A percentile compares a stretch with the other conserved stretches of the same genome.
Evolutionary conservation across 2,797 vertebrate genomes (phyloP).

Genomic region (Hozukius guyotensis): DNA sequence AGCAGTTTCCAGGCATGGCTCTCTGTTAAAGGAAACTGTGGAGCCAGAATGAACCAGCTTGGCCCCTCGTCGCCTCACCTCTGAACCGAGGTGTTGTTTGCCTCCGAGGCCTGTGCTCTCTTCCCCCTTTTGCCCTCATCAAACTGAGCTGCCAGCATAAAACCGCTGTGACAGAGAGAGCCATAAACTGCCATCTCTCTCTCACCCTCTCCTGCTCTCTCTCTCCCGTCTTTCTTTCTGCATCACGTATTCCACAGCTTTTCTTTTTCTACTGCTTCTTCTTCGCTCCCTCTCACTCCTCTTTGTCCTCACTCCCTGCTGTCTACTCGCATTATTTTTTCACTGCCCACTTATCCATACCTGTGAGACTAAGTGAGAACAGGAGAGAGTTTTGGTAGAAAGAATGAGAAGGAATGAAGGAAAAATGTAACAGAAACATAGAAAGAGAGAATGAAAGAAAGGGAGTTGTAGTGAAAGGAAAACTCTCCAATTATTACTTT

Average conservation of each 20-base stretch:
- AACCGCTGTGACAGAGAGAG: slow-evolving; percentile 38
- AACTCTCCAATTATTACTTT: not conserved
- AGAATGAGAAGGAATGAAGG: not conserved
- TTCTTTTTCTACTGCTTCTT: not conserved
- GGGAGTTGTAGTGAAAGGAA: not conserved
- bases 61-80: slow-evolving; percentile 60
- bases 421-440: not conserved
- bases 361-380: not conserved
- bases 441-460: not conserved
- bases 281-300: not conserved
- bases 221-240: not conserved
- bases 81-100: slow-evolving; percentile 65
- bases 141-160: slow-evolving; percentile 51
- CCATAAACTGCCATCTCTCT: slow-evolving; percentile 23
- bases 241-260: not conserved
- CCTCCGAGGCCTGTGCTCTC: slow-evolving; percentile 43
- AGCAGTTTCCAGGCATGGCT: slow-evolving; percentile 44
- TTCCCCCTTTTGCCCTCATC: slow-evolving; percentile 48
- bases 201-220: slow-evolving; percentile 4
- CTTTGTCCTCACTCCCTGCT: not conserved
- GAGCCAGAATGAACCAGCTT: slow-evolving; percentile 35
- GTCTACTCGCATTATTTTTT: slow-evolving; percentile 11
- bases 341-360: slow-evolving; percentile 1
- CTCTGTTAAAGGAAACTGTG: slow-evolving; percentile 39
- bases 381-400: slow-evolving; percentile 3